Base-by-base conservation (phyloP, 2,888 invertebrate genomes). In the Leucoptera coffeella region DNA sequence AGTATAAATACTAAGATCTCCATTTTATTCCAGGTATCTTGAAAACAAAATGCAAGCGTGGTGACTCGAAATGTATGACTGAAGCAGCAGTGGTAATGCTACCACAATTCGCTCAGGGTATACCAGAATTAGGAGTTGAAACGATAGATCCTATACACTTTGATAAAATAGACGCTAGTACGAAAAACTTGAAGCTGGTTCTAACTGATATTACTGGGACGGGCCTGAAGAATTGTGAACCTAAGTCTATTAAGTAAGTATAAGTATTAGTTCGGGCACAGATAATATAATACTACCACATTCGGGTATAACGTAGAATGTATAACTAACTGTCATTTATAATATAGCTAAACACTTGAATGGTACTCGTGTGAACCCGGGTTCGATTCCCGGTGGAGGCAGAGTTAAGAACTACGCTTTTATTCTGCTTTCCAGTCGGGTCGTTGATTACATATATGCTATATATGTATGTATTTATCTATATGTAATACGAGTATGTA, bases 231-330 rank as follows among this genome's bases (percentile, higher is more conserved):
- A 29, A 44, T 7, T 43, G 43, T 30, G 35, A 38, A 7, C 19
- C 48, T n/a, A 4, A 33, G 5, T 29, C 38, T 9, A 10, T 50
- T 2, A 25, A 24, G 54, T 55, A 35, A 47, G 50, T 47, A 17
- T 17, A 7, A 6, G 9, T 7, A 17, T 7, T 17, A 17, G 6
- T 17, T 17, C 17, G 9, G n/a, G n/a, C n/a, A n/a, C n/a, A n/a
- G n/a, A n/a, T n/a, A n/a, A n/a, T n/a, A n/a, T n/a, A n/a, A n/a
- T n/a, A 17, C 17, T 17, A 8, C 9, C 9, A 9, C 6, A 17
- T 17, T 8, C 6, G 17, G 7, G 9, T 6, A 17, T 9, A 17
- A 6, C 9, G 6, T 9, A 17, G 17, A 17, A 6, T 8, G 6
- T 8, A 9, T 17, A 8, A 8, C 7, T 8, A 17, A 17, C 6